phyloP scores from a whole-genome alignment of 2,797 vertebrate genomes.

The Tragelaphus oryx region DNA sequence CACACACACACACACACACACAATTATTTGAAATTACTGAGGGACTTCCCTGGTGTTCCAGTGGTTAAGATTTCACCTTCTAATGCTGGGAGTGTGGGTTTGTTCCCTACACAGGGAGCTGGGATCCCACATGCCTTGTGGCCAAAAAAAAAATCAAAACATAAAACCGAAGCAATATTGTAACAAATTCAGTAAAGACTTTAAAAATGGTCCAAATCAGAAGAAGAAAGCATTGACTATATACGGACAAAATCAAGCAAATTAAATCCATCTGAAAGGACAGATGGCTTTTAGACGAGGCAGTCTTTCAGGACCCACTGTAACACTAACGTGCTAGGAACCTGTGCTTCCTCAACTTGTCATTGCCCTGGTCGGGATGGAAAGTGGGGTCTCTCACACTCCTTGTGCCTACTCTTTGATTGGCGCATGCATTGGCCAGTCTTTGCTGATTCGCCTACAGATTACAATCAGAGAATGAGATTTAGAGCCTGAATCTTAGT shows the following conservation, averaged over 20 bases:
- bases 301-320: not conserved
- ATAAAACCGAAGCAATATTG: not conserved
- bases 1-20: no score
- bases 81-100: not conserved
- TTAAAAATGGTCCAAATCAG: not conserved
- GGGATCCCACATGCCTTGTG: not conserved
- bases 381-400: not conserved
- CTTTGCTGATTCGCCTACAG: not conserved
- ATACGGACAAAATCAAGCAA: not conserved
- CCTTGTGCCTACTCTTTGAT: not conserved
- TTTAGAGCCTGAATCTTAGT: not conserved
- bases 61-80: not conserved
- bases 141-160: not conserved
- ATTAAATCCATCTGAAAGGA: not conserved
- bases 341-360: not conserved
- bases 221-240: not conserved
- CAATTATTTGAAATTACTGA: not conserved
- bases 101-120: not conserved
- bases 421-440: accelerated
- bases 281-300: not conserved
- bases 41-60: not conserved
- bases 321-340: not conserved
- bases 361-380: not conserved
- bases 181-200: not conserved
- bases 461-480: not conserved